phyloP scores from a whole-genome alignment of 1,140 invertebrate genomes.

The Lepidurus couesii region DNA sequence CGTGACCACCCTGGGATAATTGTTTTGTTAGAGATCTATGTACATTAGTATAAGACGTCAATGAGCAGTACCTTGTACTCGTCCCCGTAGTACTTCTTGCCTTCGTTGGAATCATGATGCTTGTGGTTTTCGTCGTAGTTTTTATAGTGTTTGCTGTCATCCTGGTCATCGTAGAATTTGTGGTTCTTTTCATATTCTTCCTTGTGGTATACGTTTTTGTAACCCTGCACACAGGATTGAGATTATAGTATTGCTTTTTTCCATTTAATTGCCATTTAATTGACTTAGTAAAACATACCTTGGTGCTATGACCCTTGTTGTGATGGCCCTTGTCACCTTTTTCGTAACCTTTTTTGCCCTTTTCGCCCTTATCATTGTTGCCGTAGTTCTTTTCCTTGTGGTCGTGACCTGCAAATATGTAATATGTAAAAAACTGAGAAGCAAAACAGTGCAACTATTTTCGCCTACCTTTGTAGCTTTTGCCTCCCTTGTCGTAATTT shows the following conservation, averaged over 20 bases:
- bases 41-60: background rate
- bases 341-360: slow-evolving; percentile 33
- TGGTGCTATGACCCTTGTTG: slow-evolving; percentile 34
- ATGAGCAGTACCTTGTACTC: slow-evolving; percentile 29
- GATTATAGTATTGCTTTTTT: background rate
- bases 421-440: background rate
- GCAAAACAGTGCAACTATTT: background rate
- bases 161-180: slow-evolving; percentile 39
- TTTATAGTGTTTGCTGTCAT: slow-evolving; percentile 37
- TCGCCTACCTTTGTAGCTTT: slow-evolving; percentile 34
- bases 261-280: background rate
- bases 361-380: slow-evolving; percentile 34
- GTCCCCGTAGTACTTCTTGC: slow-evolving; percentile 35
- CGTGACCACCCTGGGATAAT: slow-evolving; percentile 33
- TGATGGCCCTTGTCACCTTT: slow-evolving; percentile 37
- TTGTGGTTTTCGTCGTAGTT: slow-evolving; percentile 37
- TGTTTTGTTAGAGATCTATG: background rate
- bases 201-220: slow-evolving; percentile 41
- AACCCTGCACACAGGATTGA: slow-evolving; percentile 36
- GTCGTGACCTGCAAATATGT: background rate
- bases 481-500: slow-evolving; percentile 33
- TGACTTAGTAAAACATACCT: slow-evolving; percentile 18
- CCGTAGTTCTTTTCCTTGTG: slow-evolving; percentile 33
- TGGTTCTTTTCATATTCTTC: slow-evolving; percentile 40
- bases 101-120: slow-evolving; percentile 36